phyloP scores from a whole-genome alignment of 2,888 invertebrate genomes.

The Xestoiulus laeticollis region DNA sequence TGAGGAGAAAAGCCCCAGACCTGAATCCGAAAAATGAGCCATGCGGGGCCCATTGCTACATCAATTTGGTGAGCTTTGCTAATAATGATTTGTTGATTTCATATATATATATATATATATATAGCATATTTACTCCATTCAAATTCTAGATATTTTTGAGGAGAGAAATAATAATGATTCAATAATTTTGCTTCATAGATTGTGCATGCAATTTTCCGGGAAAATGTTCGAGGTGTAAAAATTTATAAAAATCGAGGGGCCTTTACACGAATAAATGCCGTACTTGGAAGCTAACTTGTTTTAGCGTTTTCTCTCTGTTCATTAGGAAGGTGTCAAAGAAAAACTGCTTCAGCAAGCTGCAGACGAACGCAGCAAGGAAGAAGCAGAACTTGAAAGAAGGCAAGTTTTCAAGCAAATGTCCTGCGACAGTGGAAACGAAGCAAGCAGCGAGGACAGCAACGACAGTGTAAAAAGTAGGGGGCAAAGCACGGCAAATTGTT shows the following conservation, averaged over 20 bases:
- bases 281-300: neutral
- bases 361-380: constrained; percentile 60
- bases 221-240: too few relatives aligned
- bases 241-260: too few relatives aligned
- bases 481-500: neutral
- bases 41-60: constrained; percentile 86
- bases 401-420: constrained; percentile 62
- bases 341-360: constrained; percentile 72
- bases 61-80: constrained; percentile 75
- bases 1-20: constrained; percentile 87
- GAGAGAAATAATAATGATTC: too few relatives aligned
- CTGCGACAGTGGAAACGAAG: constrained; percentile 89
- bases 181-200: too few relatives aligned
- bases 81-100: too few relatives aligned
- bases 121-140: too few relatives aligned
- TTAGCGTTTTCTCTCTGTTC: neutral
- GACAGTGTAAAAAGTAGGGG: constrained; percentile 70
- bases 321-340: constrained; percentile 83
- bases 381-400: constrained; percentile 58
- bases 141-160: neutral
- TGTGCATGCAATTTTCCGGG: too few relatives aligned
- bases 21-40: constrained; percentile 84
- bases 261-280: too few relatives aligned
- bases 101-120: too few relatives aligned
- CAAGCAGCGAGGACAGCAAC: constrained; percentile 92